Evolutionary conservation across 1,140 invertebrate species (phyloP).

Genomic region (Drosophila nasuta): DNA sequence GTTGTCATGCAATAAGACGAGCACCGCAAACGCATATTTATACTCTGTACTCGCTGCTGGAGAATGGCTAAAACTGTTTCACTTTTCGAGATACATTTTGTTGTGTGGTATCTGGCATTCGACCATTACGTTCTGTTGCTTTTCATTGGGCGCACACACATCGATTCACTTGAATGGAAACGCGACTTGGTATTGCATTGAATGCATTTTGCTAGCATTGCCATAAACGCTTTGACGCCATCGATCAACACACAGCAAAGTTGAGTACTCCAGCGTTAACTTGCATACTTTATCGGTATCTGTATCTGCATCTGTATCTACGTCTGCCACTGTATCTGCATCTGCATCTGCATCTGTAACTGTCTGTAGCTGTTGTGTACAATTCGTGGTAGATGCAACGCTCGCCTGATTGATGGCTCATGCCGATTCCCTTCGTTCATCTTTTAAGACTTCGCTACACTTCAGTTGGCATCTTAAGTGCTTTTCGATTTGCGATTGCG

Average conservation of each 20-base stretch:
- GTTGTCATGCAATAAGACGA: conserved; percentile 7
- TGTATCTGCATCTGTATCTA: conserved; percentile 20
- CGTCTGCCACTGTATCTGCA: too few relatives aligned
- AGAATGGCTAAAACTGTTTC: neutral
- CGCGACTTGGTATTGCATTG: conserved; percentile 47
- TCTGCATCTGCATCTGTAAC: conserved; percentile 21
- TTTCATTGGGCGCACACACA: conserved; percentile 57
- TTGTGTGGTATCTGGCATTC: neutral
- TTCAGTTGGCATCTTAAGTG: conserved; percentile 57
- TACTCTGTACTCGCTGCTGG: neutral
- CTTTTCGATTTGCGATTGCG: conserved; percentile 50
- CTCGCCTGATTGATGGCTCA: conserved; percentile 17
- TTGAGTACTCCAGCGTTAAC: conserved; percentile 10
- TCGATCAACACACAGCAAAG: conserved; percentile 35
- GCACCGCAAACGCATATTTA: conserved; percentile 51
- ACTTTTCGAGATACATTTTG: neutral
- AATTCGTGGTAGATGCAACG: conserved; percentile 4
- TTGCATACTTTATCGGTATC: conserved; percentile 37
- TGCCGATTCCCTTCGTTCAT: conserved; percentile 10
- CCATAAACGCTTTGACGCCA: conserved; percentile 69
- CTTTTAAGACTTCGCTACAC: conserved; percentile 29
- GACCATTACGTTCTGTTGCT: neutral
- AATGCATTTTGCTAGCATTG: conserved; percentile 45
- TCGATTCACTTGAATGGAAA: conserved; percentile 68
- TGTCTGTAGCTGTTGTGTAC: conserved; percentile 21